These are phyloP conservation scores for Dipus sagitta DNA, from an alignment of 2,797 vertebrate genomes.

Conservation along the genomic window DNA sequence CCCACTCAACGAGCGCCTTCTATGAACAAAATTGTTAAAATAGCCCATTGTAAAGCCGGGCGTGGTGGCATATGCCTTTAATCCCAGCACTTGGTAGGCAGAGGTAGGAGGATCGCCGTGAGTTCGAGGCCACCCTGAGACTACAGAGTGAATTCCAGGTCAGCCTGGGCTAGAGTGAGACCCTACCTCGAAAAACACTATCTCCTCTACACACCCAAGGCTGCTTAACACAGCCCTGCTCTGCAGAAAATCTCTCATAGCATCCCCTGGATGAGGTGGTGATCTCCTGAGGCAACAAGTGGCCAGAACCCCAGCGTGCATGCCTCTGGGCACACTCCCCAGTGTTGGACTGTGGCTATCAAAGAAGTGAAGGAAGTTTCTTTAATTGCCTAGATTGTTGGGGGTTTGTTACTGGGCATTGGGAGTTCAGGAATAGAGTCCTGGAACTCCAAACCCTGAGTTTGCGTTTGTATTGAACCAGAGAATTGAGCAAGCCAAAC, in stretches of 20 bases:
- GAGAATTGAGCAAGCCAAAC: too few species aligned
- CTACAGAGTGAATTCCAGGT: too few species aligned
- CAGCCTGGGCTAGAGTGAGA: too few species aligned
- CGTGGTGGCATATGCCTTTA: too few species aligned
- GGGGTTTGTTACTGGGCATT: not conserved
- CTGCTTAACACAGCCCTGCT: not conserved
- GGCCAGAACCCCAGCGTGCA: not conserved
- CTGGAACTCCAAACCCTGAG: too few species aligned
- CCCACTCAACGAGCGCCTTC: not conserved
- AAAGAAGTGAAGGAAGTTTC: not conserved
- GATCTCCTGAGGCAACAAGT: not conserved
- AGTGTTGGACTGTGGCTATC: not conserved
- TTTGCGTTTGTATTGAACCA: too few species aligned
- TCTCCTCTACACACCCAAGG: not conserved
- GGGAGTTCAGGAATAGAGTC: too few species aligned
- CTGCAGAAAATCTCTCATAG: not conserved
- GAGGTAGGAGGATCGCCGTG: too few species aligned
- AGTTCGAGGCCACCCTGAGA: too few species aligned
- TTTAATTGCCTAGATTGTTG: not conserved
- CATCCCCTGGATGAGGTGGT: not conserved
- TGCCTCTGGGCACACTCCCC: not conserved
- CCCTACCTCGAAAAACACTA: too few species aligned
- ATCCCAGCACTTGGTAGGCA: too few species aligned
- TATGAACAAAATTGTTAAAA: not conserved
- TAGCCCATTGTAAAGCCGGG: too few species aligned